phyloP scores from a whole-genome alignment of 2,888 invertebrate genomes.

The Parnassius smintheus region DNA sequence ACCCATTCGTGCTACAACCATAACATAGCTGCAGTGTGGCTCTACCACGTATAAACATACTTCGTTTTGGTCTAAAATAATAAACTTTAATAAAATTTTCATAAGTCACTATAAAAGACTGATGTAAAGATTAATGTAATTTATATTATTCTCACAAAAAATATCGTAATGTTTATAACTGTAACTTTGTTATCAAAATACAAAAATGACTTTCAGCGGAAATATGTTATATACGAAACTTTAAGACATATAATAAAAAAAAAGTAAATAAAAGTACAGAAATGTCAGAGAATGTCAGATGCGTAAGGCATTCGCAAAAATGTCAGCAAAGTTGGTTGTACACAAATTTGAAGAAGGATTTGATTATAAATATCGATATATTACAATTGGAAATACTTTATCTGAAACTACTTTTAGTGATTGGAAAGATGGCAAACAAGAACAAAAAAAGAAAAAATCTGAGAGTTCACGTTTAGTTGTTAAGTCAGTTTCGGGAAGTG shows the following conservation, averaged over 20 bases:
- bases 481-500: constrained; percentile 60
- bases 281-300: constrained; percentile 24
- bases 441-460: constrained; percentile 48
- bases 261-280: background rate
- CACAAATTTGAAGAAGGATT: constrained; percentile 65
- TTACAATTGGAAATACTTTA: constrained; percentile 50
- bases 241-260: too few relatives aligned
- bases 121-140: too few relatives aligned
- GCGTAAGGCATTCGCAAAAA: constrained; percentile 44
- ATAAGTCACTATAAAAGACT: too few relatives aligned
- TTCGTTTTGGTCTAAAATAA: too few relatives aligned
- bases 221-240: background rate
- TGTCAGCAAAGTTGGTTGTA: constrained; percentile 73
- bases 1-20: too few relatives aligned
- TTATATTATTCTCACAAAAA: too few relatives aligned
- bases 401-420: constrained; percentile 51
- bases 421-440: constrained; percentile 58
- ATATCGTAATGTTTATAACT: too few relatives aligned
- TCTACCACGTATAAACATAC: too few relatives aligned
- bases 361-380: constrained; percentile 59
- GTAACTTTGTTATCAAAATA: too few relatives aligned
- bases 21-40: too few relatives aligned
- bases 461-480: constrained; percentile 64
- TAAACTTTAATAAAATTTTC: too few relatives aligned
- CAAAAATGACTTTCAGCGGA: too few relatives aligned